These are phyloP conservation scores for Petroica traversi DNA, from an alignment of 2,113 vertebrate species.

Conservation along the genomic window DNA sequence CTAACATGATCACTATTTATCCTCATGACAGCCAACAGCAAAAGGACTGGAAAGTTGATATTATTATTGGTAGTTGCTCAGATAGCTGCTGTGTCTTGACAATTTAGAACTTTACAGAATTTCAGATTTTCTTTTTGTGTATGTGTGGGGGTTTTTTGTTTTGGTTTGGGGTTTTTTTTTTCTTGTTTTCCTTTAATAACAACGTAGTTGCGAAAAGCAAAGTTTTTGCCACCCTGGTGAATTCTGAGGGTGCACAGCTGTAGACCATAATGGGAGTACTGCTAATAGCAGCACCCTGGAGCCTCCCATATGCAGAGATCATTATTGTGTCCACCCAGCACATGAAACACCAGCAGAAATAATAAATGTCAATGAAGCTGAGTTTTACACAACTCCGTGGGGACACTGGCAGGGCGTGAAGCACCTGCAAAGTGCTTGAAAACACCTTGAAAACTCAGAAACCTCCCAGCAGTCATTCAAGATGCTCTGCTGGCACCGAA, in stretches of 20 bases:
- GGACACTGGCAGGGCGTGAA: background rate
- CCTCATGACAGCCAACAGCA: background rate
- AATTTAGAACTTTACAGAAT: background rate
- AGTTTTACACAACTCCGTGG: background rate
- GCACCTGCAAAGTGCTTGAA: background rate
- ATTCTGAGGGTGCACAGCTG: background rate
- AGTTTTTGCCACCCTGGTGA: background rate
- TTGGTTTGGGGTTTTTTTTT: too few relatives aligned
- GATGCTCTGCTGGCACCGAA: background rate
- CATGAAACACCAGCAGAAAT: background rate
- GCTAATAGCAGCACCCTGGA: background rate
- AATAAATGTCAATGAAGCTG: background rate
- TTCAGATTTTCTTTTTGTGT: background rate
- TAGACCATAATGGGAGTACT: background rate
- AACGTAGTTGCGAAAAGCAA: background rate
- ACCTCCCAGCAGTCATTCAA: background rate
- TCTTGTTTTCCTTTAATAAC: background rate
- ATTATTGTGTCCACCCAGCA: background rate
- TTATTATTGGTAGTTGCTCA: background rate
- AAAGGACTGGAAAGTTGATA: background rate
- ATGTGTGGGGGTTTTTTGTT: too few relatives aligned
- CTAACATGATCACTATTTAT: background rate
- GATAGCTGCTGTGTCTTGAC: background rate
- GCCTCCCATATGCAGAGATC: background rate
- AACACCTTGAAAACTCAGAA: background rate